Base-by-base conservation (phyloP, 2,113 vertebrate genomes). In the Zosterops japonicus region DNA sequence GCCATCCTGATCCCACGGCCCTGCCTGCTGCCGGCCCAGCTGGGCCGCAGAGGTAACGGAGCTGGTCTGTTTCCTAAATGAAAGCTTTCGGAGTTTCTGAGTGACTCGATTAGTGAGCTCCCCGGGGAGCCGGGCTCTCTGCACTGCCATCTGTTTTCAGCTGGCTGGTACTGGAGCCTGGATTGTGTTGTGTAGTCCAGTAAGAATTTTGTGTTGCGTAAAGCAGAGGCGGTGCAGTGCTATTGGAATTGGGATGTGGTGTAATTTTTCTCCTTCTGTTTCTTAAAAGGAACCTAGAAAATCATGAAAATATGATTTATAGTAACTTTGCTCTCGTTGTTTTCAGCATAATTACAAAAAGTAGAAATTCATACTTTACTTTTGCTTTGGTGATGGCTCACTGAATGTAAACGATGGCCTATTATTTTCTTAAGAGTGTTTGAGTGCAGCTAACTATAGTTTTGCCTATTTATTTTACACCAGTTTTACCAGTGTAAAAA, bases 1-100 rank as follows among this genome's bases (percentile, higher is more conserved):
- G 18, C 12, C 35, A 0, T 12, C 12, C 0, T 1, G 21, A 4
- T 22, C n/a, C 24, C 14, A 0, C 2, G 18, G 64, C 23, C 33
- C 72, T 44, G 24, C 13, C 35, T 31, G 16, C 70, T 41, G 50
- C 56, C 2, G 3, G 9, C 50, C 19, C 33, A 2, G 41, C 28
- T 19, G 4, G 11, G 41, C 8, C 20, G 1, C 22, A 11, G 28
- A 46, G 64, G 47, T 53, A 29, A 31, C 35, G 0, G 7, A 15
- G 2, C 22, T 9, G 56, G 1, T 44, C 1, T 20, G 46, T 25
- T 55, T 13, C 4, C 14, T 9, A 22, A 63, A 18, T 11, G 18
- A 29, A 41, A 35, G 35, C 12, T 55, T 28, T 49, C 11, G 4
- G 11, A 44, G 24, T 31, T 55, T 4, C 2, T 13, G 27, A 29